Conservation (phyloP, 2,113 vertebrate species). For the Taxidea taxus region DNA sequence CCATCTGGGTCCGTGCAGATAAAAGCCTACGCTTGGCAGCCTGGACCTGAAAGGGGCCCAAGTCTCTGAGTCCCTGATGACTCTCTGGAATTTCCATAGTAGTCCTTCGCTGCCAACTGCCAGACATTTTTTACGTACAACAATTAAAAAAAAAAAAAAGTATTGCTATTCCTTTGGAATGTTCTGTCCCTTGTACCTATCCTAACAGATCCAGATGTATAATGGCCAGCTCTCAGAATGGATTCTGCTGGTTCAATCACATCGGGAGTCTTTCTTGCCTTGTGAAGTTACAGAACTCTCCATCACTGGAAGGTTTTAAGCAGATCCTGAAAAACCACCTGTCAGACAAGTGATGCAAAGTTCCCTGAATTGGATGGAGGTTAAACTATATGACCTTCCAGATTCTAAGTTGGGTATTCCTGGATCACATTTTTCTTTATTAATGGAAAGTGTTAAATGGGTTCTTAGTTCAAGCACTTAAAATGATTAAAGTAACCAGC, state of each 20-base stretch:
- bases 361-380: constrained; percentile 55
- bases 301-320: neutral
- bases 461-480: constrained; percentile 77
- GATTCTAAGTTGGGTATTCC: constrained; percentile 66
- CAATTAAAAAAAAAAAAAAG: neutral
- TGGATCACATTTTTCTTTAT: constrained; percentile 74
- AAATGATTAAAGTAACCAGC: constrained; percentile 76
- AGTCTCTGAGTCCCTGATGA: neutral
- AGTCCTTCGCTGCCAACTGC: neutral
- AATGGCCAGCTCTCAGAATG: neutral
- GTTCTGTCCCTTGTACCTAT: neutral
- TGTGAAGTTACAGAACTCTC: neutral
- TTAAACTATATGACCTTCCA: constrained; percentile 46
- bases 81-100: neutral
- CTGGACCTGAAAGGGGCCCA: neutral
- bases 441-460: constrained; percentile 75
- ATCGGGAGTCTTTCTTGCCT: neutral
- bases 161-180: neutral
- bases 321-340: constrained; percentile 18
- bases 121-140: neutral
- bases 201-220: neutral
- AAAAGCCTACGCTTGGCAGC: neutral
- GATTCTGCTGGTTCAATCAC: neutral
- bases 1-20: neutral
- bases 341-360: constrained; percentile 39